Evolutionary conservation across 2,888 invertebrate species (phyloP).

Genomic region (Parasteatoda lunata): DNA sequence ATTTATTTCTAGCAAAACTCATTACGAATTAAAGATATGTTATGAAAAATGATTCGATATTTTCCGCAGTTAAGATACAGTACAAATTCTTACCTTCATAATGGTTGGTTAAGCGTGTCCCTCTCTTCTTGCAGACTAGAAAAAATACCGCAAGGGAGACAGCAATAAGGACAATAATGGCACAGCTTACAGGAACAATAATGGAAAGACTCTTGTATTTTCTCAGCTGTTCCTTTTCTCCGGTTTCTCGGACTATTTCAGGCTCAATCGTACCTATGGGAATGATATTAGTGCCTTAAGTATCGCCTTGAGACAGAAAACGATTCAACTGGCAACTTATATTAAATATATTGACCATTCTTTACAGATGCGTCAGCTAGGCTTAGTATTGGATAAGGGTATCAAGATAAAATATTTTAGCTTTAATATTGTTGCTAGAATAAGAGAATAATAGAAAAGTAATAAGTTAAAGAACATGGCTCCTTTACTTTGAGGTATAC

Average conservation of each 20-base stretch:
- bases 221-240: slow-evolving; percentile 48
- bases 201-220: slow-evolving; percentile 68
- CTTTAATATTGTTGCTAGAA: too few species aligned
- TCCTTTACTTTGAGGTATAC: too few species aligned
- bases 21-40: too few species aligned
- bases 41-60: too few species aligned
- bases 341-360: too few species aligned
- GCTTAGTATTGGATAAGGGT: too few species aligned
- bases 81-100: slow-evolving; percentile 60
- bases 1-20: too few species aligned
- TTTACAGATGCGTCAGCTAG: too few species aligned
- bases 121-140: slow-evolving; percentile 58
- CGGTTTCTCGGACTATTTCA: slow-evolving; percentile 56
- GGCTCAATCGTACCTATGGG: slow-evolving; percentile 54
- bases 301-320: neutral
- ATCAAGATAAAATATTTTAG: too few species aligned
- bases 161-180: slow-evolving; percentile 69
- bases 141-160: slow-evolving; percentile 66
- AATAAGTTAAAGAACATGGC: too few species aligned
- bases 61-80: too few species aligned
- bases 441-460: too few species aligned
- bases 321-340: neutral
- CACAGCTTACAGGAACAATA: slow-evolving; percentile 70
- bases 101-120: slow-evolving; percentile 44
- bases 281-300: neutral